phyloP scores from a whole-genome alignment of 2,113 vertebrate species.

The Leptosomus discolor region DNA sequence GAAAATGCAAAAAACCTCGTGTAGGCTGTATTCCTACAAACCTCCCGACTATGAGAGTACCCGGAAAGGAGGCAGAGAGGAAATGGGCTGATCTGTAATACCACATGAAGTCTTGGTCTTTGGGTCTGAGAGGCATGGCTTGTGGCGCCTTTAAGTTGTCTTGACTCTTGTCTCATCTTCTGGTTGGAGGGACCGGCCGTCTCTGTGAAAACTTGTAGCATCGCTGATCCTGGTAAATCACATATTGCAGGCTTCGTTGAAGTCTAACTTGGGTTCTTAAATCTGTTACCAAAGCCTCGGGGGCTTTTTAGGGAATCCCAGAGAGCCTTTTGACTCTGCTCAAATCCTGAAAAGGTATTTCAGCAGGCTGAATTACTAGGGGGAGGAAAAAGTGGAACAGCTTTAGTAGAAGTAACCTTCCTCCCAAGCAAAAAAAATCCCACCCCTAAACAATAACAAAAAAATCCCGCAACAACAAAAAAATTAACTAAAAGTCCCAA shows the following conservation, averaged over 20 bases:
- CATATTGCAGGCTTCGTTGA: rapidly evolving
- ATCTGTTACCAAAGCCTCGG: not conserved
- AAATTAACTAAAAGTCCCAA: not conserved
- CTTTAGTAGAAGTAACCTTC: not conserved
- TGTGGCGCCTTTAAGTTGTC: not conserved
- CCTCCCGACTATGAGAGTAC: not conserved
- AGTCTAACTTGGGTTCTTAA: not conserved
- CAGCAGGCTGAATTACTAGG: not conserved
- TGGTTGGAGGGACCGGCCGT: not conserved
- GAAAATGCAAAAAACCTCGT: not conserved
- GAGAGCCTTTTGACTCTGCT: not conserved
- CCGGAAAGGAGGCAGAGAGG: not conserved
- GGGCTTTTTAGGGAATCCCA: not conserved
- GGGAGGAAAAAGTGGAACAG: not conserved
- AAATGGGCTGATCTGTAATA: not conserved
- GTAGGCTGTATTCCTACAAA: not conserved
- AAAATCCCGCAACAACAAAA: not conserved
- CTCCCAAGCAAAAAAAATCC: too few species aligned
- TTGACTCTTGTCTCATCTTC: not conserved
- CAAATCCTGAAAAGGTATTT: not conserved
- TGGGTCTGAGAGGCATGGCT: not conserved
- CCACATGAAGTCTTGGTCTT: not conserved
- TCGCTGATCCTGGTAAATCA: not conserved
- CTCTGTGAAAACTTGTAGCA: not conserved
- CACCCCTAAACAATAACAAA: not conserved